Base-by-base conservation (phyloP, 2,113 vertebrate species). In the Datnioides undecimradiatus region DNA sequence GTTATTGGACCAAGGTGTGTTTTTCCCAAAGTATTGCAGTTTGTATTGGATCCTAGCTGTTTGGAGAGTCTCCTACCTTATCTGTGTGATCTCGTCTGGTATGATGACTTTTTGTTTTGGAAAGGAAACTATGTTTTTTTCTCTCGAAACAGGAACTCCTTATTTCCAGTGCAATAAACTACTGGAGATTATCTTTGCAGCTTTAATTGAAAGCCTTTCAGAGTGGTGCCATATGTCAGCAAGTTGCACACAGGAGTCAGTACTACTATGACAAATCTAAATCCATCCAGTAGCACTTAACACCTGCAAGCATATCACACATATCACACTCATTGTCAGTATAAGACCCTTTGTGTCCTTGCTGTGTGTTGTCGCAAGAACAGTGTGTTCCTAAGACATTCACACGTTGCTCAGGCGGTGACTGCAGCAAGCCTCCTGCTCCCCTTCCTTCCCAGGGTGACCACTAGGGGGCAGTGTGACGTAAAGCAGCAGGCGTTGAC, bases 401-500 rank as follows among this genome's bases (percentile, higher is more conserved):
- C 36, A 49, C 31, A 34, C 54, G 63, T 73, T 48, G 29, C 52
- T 82, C 64, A 12, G 68, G 38, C 58, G 77, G 83, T 27, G 64
- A 63, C 59, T 72, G 80, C 89, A 81, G 59, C 38, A 31, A 25
- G 46, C 27, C 40, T 71, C 33, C 59, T 29, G 57, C 36, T 55
- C 33, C 4, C 41, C 43, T 43, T 6, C n/a, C 17, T 31, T 7
- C 17, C 16, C 0, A 23, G 34, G 8, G 19, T 27, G 73, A 58
- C 83, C 93, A 88, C 90, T 73, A 92, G 95, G 91, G 90, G 93
- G 92, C 94, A 94, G 90, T 95, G 79, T 85, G 77, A 88, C 48
- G 84, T 55, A 90, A 77, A 85, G 78, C 79, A 90, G 77, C 75
- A 27, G 55, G 51, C 21, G 2, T 33, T 58, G 65, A 70, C 67